Conservation (phyloP, 2,797 vertebrate genomes). For the Adelosebastes latens region DNA sequence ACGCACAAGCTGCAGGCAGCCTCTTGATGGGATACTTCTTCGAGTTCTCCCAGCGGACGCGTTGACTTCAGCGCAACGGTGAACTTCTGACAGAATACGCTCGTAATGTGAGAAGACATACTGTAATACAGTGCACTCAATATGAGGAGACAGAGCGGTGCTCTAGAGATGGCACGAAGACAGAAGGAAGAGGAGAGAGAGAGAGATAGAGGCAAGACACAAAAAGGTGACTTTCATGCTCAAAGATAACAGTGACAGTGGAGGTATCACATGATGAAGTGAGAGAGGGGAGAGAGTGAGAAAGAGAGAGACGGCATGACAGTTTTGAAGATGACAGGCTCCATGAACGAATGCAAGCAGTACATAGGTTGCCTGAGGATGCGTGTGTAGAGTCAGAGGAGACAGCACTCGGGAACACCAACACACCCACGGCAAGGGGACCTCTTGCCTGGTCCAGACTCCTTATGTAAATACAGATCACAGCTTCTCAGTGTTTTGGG, state of each 20-base stretch:
- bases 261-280: background rate
- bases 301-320: constrained; percentile 31
- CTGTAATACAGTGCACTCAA: background rate
- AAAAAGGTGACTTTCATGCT: constrained; percentile 14
- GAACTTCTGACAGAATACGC: constrained; percentile 18
- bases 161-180: background rate
- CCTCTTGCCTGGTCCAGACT: constrained; percentile 54
- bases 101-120: background rate
- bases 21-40: constrained; percentile 1
- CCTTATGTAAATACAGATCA: constrained; percentile 71
- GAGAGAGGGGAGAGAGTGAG: constrained; percentile 5
- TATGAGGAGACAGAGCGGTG: background rate
- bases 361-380: constrained; percentile 56
- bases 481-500: constrained; percentile 34
- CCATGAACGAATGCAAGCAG: constrained; percentile 43
- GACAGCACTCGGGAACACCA: constrained; percentile 44
- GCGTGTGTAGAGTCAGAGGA: constrained; percentile 49
- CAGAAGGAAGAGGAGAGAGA: background rate
- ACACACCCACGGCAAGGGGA: constrained; percentile 72
- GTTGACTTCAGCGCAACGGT: constrained; percentile 1
- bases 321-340: constrained; percentile 60
- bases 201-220: background rate
- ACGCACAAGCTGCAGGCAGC: background rate
- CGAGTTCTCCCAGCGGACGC: background rate
- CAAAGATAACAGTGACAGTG: background rate